Percentiles rank a stretch among this genome's conserved stretches.
These are phyloP conservation scores for Paramisgurnus dabryanus DNA, from an alignment of 2,113 vertebrate species.

Conservation along the genomic window DNA sequence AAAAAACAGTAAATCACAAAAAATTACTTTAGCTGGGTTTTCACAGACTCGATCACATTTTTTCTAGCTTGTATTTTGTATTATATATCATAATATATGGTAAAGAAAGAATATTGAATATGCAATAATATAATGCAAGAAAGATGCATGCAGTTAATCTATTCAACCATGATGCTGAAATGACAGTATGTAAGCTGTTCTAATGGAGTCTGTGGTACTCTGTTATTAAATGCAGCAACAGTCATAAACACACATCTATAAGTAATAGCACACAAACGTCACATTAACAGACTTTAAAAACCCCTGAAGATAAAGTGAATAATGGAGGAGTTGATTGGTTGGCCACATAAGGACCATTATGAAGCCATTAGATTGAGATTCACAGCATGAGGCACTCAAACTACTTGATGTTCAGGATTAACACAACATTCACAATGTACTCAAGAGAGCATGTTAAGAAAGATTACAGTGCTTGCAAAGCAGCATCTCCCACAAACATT, in stretches of 20 bases:
- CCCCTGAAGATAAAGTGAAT: constrained; percentile 25
- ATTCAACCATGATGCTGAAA: background rate
- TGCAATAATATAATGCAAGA: too few relatives aligned
- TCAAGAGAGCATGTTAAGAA: background rate
- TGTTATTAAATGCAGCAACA: constrained; percentile 21
- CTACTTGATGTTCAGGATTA: constrained; percentile 13
- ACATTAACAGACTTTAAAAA: constrained; percentile 28
- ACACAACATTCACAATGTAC: background rate
- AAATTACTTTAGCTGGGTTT: too few relatives aligned
- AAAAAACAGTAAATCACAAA: too few relatives aligned
- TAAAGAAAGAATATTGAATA: too few relatives aligned
- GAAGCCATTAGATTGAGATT: constrained; percentile 41
- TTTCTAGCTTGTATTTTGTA: too few relatives aligned
- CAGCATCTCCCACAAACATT: background rate
- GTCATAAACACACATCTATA: constrained; percentile 9
- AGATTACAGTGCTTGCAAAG: background rate
- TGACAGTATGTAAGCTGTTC: background rate
- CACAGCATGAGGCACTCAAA: constrained; percentile 18
- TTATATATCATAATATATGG: too few relatives aligned
- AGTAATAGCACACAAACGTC: constrained; percentile 9
- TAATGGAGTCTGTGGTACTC: background rate
- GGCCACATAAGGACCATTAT: constrained; percentile 25
- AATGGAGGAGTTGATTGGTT: constrained; percentile 10
- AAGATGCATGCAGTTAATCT: background rate
- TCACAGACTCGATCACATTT: too few relatives aligned